phyloP scores from a whole-genome alignment of 2,888 invertebrate genomes.

The Myopa testacea region DNA sequence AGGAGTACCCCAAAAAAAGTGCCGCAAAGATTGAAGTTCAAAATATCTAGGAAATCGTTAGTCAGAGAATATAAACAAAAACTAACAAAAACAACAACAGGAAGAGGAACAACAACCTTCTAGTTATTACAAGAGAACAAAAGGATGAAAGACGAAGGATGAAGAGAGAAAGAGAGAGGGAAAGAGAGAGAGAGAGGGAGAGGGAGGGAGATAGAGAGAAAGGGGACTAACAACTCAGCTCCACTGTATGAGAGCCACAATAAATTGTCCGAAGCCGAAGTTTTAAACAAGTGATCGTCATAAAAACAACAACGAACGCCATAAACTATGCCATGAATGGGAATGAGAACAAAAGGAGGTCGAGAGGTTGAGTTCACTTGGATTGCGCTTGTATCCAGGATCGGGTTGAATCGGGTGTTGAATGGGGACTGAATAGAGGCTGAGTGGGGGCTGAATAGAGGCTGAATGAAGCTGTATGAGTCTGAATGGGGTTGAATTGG shows the following conservation, averaged over 20 bases:
- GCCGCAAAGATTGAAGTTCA: not conserved
- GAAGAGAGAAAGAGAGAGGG: not conserved
- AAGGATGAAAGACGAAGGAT: not conserved
- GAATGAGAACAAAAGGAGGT: not conserved
- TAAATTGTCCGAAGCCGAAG: constrained; percentile 28
- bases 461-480: not conserved
- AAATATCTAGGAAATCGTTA: constrained; percentile 13
- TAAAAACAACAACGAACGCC: constrained; percentile 19
- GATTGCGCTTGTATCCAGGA: not conserved
- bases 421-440: too few relatives aligned
- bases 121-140: not conserved
- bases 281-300: constrained; percentile 15
- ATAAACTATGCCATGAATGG: constrained; percentile 11
- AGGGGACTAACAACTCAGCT: not conserved
- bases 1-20: not conserved
- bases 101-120: not conserved
- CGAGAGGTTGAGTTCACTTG: not conserved
- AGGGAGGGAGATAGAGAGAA: not conserved
- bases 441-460: not conserved
- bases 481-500: not conserved
- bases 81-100: not conserved
- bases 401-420: too few relatives aligned
- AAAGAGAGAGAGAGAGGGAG: not conserved
- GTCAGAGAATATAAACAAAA: too few relatives aligned
- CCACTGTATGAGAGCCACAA: constrained; percentile 2